These are phyloP conservation scores for Ceuthmochares aereus DNA, from an alignment of 2,113 vertebrate species.

Conservation along the genomic window DNA sequence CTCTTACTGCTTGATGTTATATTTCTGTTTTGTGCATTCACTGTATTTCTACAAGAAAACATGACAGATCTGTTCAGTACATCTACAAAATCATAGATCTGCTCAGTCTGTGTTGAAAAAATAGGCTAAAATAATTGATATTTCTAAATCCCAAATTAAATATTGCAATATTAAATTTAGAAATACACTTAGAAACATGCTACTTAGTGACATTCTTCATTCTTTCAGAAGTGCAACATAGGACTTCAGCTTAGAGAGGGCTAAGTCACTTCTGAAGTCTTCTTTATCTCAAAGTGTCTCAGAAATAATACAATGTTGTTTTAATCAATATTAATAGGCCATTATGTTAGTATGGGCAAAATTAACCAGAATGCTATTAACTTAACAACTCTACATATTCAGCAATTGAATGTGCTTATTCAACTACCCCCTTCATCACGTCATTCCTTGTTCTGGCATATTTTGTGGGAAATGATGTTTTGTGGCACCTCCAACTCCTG, in stretches of 20 bases:
- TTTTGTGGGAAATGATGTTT: background rate
- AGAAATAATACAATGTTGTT: background rate
- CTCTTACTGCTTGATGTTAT: background rate
- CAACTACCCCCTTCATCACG: background rate
- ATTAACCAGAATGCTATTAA: background rate
- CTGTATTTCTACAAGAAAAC: background rate
- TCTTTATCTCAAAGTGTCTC: background rate
- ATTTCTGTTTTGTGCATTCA: background rate
- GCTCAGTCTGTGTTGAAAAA: background rate
- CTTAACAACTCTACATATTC: background rate
- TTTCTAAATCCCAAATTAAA: background rate
- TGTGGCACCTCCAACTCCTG: fast-evolving
- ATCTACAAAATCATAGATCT: background rate
- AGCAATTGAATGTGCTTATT: background rate
- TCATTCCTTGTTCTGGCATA: background rate
- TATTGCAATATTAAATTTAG: background rate
- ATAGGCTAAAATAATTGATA: background rate
- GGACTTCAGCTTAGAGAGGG: background rate
- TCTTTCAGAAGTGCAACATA: background rate
- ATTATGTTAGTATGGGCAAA: background rate
- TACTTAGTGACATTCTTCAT: background rate
- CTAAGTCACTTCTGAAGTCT: background rate
- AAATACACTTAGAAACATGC: background rate
- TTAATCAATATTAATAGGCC: background rate
- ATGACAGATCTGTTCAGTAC: background rate